Base-by-base conservation (phyloP, 2,888 invertebrate genomes). In the Thumatha senex region DNA sequence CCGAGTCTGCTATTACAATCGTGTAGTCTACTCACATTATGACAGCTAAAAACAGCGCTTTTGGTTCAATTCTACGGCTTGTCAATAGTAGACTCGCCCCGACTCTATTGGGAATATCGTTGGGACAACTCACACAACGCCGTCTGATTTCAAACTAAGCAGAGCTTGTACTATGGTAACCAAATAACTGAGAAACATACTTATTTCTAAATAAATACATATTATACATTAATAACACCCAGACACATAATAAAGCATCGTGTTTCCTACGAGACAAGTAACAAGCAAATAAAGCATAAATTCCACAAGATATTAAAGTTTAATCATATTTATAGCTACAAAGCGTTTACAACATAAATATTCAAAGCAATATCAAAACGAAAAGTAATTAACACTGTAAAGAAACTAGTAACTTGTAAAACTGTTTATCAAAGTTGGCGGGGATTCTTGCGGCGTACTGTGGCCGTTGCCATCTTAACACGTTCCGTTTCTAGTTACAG, bases 401-500 rank as follows among this genome's bases (percentile, higher is more conserved):
- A 61, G 43, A 51, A 58, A 61, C 59, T 67, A 64, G 47, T 50
- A 63, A 64, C 56, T 67, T 63, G 51, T 56, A 69, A 70, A 59
- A 24, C 50, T 56, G 58, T 56, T 58, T 47, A 29, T 12, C 47
- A 34, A 58, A 69, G 63, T 72, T 71, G 56, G 64, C 63, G 69
- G 48, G 63, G 61, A 63, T 24, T 62, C 68, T 54, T 29, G 50
- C 50, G 56, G 56, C 63, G 54, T 53, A 36, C 51, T 10, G 2
- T 49, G 55, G 67, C 62, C 69, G 2, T 49, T 55, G 67, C 62
- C 69, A 75, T 72, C 67, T 70, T 67, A 59, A 41, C 75, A 73
- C 78, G 77, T 78, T 70, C 69, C 81, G 80, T 78, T 80, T 81
- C 83, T 83, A 77, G 81, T 86, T 85, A 86, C 61, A 61, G 76